phyloP scores from a whole-genome alignment of 1,140 invertebrate genomes.

The Aphidius gifuensis region DNA sequence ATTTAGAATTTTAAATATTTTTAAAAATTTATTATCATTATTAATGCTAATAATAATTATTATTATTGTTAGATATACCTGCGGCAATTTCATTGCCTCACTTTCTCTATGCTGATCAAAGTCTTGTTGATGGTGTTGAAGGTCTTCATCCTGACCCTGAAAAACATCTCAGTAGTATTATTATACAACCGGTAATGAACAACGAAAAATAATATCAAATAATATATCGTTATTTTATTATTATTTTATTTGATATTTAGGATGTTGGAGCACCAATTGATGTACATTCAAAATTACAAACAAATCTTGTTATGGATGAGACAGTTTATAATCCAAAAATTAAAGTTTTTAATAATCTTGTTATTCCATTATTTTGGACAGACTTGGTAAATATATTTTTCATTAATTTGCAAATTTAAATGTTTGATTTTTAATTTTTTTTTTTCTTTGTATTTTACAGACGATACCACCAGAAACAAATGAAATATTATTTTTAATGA shows the following conservation, averaged over 20 bases:
- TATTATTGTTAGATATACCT: constrained; percentile 60
- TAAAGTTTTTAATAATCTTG: constrained; percentile 59
- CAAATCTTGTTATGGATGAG: constrained; percentile 64
- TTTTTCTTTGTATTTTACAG: constrained; percentile 33
- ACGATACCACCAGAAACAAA: constrained; percentile 27
- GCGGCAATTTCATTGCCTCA: constrained; percentile 75
- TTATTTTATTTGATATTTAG: constrained; percentile 40
- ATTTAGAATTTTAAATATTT: background rate
- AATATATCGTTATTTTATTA: background rate
- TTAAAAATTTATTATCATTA: background rate
- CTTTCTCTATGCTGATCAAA: constrained; percentile 69
- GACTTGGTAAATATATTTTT: constrained; percentile 57
- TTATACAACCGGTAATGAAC: constrained; percentile 58
- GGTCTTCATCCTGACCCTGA: constrained; percentile 62
- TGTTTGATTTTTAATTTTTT: constrained; percentile 20
- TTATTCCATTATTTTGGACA: constrained; percentile 65
- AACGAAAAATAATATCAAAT: background rate
- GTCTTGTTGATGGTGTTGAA: constrained; percentile 62
- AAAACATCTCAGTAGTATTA: constrained; percentile 55
- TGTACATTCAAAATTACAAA: constrained; percentile 62
- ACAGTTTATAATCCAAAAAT: constrained; percentile 57
- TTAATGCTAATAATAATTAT: background rate
- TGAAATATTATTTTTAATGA: constrained; percentile 33
- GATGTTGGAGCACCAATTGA: constrained; percentile 60
- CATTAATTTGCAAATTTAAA: background rate